Conservation (phyloP, 1,140 invertebrate species). For the Trypoxylus dichotomus region DNA sequence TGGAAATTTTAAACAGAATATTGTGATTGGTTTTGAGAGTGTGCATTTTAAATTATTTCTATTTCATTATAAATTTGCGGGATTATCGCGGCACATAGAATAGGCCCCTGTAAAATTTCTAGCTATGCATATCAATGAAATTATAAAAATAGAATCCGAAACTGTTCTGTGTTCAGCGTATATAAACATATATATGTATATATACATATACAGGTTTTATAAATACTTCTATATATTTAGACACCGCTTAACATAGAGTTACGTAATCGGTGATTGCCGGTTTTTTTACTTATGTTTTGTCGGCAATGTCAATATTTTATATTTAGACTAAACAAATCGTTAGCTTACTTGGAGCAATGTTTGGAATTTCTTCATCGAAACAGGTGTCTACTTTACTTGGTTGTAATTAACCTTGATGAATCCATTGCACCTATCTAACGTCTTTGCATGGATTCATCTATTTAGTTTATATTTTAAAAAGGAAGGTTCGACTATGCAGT, state of each 20-base stretch:
- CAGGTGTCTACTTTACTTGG: neutral
- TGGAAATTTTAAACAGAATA: too few relatives aligned
- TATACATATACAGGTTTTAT: constrained; percentile 5
- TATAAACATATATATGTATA: neutral
- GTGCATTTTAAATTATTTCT: too few relatives aligned
- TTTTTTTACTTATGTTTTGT: constrained; percentile 1
- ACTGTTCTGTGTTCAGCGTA: neutral
- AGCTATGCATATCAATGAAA: neutral
- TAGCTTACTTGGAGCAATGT: neutral
- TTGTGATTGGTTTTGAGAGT: too few relatives aligned
- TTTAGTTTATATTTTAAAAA: too few relatives aligned
- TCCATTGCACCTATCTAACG: neutral
- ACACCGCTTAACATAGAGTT: neutral
- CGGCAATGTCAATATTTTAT: neutral
- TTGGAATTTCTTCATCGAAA: neutral
- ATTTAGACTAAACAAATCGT: neutral
- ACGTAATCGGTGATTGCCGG: neutral
- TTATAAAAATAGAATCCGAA: neutral
- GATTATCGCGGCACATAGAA: neutral
- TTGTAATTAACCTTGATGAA: neutral
- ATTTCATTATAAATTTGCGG: too few relatives aligned
- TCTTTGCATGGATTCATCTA: too few relatives aligned
- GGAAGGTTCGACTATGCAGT: too few relatives aligned
- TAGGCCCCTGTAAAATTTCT: neutral
- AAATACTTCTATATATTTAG: constrained; percentile 14